Base-by-base conservation (phyloP, 2,113 vertebrate species). In the Hemiprocne comata region DNA sequence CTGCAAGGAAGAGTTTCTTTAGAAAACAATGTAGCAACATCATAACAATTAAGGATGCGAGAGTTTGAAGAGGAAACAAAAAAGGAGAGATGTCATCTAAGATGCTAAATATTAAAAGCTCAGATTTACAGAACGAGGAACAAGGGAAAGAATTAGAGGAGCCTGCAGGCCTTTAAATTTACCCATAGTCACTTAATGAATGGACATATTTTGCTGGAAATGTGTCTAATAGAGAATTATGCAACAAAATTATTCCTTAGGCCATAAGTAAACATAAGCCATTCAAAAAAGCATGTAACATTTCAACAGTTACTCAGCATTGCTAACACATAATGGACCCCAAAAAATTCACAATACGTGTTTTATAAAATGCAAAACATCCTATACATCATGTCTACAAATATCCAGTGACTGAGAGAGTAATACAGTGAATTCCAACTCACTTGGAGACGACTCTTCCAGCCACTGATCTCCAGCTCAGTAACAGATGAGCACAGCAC, bases 401-500 rank as follows among this genome's bases (percentile, higher is more conserved):
- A 36, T 26, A 83, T 6, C 11, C 67, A 83, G 21, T 0, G 0
- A 71, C 24, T 10, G 8, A n/a, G 34, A 53, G 20, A 20, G 26
- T 34, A 38, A 58, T 1, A 42, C 29, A 38, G 12, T 2, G 55
- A 57, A 54, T 83, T 57, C 25, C 55, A 80, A 1, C 25, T 70
- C 44, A 31, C 33, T 23, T 19, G 34, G 51, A 64, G 0, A 3
- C 9, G 72, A 33, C 60, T 55, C 61, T 38, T 62, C 3, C 53
- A 50, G 48, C 6, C 17, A 55, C 13, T 2, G 0, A 54, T 36
- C 48, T 75, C 38, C 50, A 76, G 16, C 58, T 57, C 17, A 48
- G 20, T 10, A 69, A 9, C 4, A 55, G 40, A 19, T 0, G 1
- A 85, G 24, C 17, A 6, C 4, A 1, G 46, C 83, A 77, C n/a